Conservation (phyloP, 1,140 invertebrate species). For the Adoxophyes honmai region DNA sequence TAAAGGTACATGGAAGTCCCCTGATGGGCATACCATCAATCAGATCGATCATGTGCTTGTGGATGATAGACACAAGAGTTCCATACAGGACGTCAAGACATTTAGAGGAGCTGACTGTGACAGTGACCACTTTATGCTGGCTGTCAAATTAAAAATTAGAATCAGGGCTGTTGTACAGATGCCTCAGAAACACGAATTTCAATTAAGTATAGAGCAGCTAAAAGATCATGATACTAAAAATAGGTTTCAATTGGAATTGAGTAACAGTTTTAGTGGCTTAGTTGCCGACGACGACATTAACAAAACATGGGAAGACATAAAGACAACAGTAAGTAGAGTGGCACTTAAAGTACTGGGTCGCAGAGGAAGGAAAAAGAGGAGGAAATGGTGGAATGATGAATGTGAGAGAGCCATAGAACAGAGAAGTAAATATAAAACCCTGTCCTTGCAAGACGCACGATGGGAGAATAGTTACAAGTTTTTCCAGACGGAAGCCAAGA, state of each 20-base stretch:
- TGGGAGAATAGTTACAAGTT: neutral
- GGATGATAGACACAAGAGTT: slow-evolving; percentile 19
- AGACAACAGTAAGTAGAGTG: neutral
- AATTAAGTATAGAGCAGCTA: too few relatives aligned
- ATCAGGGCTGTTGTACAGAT: neutral
- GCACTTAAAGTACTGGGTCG: neutral
- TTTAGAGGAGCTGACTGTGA: slow-evolving; percentile 25
- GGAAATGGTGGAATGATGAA: neutral
- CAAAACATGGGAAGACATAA: neutral
- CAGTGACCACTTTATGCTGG: slow-evolving; percentile 23
- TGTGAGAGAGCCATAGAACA: neutral
- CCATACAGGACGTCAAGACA: slow-evolving; percentile 16
- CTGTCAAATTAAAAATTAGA: slow-evolving; percentile 23
- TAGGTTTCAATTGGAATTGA: too few relatives aligned
- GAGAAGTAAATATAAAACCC: neutral
- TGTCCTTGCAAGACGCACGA: neutral
- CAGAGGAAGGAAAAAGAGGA: neutral
- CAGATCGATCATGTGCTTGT: slow-evolving; percentile 28
- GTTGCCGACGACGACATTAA: too few relatives aligned
- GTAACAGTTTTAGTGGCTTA: too few relatives aligned
- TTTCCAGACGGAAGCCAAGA: neutral
- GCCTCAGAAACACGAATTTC: too few relatives aligned
- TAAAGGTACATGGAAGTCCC: slow-evolving; percentile 28
- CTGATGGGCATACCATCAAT: slow-evolving; percentile 17
- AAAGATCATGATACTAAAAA: too few relatives aligned